phyloP scores from a whole-genome alignment of 2,888 invertebrate genomes.

The Napeogenes inachia region DNA sequence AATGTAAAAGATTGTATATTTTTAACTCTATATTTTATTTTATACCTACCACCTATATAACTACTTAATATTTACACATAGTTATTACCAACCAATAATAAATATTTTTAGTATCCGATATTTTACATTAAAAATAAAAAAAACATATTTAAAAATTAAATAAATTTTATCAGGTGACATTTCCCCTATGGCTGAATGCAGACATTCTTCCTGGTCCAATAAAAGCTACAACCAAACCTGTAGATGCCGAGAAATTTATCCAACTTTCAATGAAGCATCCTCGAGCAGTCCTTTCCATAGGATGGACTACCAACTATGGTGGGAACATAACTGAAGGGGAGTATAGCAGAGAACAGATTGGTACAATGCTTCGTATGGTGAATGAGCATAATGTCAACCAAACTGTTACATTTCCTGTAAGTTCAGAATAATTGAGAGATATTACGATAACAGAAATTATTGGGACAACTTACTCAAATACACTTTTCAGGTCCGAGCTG shows the following conservation, averaged over 20 bases:
- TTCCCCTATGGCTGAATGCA: slow-evolving; percentile 92
- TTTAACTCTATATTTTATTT: too few relatives aligned
- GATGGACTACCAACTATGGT: slow-evolving; percentile 88
- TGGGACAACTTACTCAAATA: too few relatives aligned
- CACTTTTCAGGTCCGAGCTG: slow-evolving; percentile 59
- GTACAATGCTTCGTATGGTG: slow-evolving; percentile 81
- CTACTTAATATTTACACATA: too few relatives aligned
- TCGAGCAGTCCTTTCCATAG: slow-evolving; percentile 84
- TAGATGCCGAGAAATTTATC: slow-evolving; percentile 82
- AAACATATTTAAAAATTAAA: too few relatives aligned
- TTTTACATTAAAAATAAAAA: too few relatives aligned
- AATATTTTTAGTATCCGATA: too few relatives aligned
- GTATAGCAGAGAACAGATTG: slow-evolving; percentile 81
- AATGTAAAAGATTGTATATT: too few relatives aligned
- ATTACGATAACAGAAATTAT: background rate
- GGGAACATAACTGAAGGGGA: slow-evolving; percentile 71
- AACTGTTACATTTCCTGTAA: slow-evolving; percentile 86
- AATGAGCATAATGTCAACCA: slow-evolving; percentile 77
- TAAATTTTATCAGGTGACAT: slow-evolving; percentile 72
- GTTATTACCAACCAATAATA: too few relatives aligned
- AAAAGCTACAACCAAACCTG: slow-evolving; percentile 74
- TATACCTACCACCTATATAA: too few relatives aligned
- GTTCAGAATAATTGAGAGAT: slow-evolving; percentile 24
- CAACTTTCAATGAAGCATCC: slow-evolving; percentile 76
- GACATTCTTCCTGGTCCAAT: slow-evolving; percentile 89